Percentiles rank a stretch among this genome's conserved stretches.
Conservation (phyloP, 1,140 invertebrate species). For the Pogonus chalceus region DNA sequence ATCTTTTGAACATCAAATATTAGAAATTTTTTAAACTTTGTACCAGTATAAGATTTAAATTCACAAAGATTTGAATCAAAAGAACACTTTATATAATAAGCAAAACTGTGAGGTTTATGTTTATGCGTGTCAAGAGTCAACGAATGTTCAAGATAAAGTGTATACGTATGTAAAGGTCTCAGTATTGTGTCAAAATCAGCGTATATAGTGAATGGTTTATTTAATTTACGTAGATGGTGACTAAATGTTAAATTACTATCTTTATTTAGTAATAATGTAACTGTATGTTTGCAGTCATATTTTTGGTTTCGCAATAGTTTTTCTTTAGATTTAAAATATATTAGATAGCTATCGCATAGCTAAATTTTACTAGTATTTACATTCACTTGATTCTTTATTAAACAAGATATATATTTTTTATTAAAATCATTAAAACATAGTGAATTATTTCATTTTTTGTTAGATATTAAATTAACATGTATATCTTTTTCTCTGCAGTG, state of each 20-base stretch:
- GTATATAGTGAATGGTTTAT: constrained; percentile 4
- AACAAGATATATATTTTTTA: constrained; percentile 8
- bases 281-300: constrained; percentile 9
- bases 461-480: constrained; percentile 9
- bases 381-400: constrained; percentile 3
- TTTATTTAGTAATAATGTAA: neutral
- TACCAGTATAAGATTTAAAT: constrained; percentile 20
- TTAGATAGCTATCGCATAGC: constrained; percentile 10
- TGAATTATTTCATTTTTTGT: constrained; percentile 4
- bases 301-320: neutral
- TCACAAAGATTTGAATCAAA: constrained; percentile 23
- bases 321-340: neutral
- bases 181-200: constrained; percentile 26
- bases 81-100: constrained; percentile 27
- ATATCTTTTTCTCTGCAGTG: constrained; percentile 2
- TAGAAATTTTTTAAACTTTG: constrained; percentile 21
- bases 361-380: neutral
- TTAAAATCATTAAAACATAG: constrained; percentile 12
- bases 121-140: constrained; percentile 19
- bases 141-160: constrained; percentile 10
- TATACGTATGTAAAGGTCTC: constrained; percentile 1
- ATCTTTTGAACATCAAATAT: constrained; percentile 18
- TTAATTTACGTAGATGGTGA: neutral
- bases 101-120: constrained; percentile 25
- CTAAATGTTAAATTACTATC: constrained; percentile 5